A percentile compares a stretch with the other conserved stretches of the same genome.
These are phyloP conservation scores for Protophormia terraenovae DNA, from an alignment of 2,888 invertebrate genomes.

Conservation along the genomic window DNA sequence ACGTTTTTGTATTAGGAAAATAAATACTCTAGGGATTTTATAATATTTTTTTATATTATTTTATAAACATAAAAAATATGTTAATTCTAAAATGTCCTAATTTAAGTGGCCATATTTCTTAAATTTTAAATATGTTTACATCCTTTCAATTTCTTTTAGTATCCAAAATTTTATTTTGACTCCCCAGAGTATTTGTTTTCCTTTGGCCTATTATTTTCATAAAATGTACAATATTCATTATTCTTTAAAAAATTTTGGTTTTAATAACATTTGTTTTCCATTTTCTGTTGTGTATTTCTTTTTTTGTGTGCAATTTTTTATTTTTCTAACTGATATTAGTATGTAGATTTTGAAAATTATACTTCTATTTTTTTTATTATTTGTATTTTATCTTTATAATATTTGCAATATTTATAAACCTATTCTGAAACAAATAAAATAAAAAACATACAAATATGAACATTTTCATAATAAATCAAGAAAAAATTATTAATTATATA, in stretches of 20 bases:
- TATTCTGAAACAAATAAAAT: constrained; percentile 5
- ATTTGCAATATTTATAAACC: constrained; percentile 5
- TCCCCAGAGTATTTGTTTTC: not conserved
- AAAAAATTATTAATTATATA: not conserved
- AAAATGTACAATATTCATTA: not conserved
- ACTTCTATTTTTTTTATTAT: not conserved
- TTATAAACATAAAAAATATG: no score
- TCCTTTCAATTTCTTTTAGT: no score
- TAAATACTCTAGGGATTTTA: no score
- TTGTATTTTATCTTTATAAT: not conserved
- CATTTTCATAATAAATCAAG: not conserved
- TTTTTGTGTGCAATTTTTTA: constrained; percentile 35
- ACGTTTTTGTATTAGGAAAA: no score
- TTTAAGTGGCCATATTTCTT: not conserved
- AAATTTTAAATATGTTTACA: no score
- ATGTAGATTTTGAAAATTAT: constrained; percentile 33
- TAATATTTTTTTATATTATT: no score
- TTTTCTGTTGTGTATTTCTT: not conserved
- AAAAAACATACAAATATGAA: no score
- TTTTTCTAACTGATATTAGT: constrained; percentile 23
- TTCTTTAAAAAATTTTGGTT: not conserved
- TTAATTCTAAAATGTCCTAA: not conserved
- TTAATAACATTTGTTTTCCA: not conserved
- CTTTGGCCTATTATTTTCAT: not conserved
- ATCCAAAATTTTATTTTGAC: no score